Evolutionary conservation across 2,888 invertebrate genomes (phyloP).

Genomic region (Xanthia togata): DNA sequence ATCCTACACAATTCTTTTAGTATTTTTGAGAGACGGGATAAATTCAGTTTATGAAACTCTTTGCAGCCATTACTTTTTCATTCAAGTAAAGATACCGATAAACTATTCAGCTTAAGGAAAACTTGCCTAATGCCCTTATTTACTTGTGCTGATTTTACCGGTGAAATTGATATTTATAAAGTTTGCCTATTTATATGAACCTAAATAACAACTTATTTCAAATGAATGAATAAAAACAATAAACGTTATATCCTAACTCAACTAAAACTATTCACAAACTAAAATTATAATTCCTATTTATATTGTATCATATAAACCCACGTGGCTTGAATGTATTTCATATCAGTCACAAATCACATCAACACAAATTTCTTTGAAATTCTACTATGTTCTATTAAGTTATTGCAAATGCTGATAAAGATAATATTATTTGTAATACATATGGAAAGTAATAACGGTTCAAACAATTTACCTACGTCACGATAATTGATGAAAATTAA

Average conservation of each 20-base stretch:
- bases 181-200: not conserved
- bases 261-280: too few species aligned
- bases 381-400: not conserved
- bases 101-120: slow-evolving; percentile 15
- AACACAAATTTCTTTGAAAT: not conserved
- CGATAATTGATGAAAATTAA: not conserved
- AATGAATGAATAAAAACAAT: too few species aligned
- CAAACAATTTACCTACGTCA: not conserved
- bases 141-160: not conserved
- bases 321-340: not conserved
- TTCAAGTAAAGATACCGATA: slow-evolving; percentile 12
- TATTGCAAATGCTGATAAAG: not conserved
- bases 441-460: not conserved
- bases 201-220: too few species aligned
- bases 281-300: not conserved
- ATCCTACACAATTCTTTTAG: not conserved
- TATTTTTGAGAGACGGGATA: not conserved
- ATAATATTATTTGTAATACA: not conserved
- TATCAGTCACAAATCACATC: too few species aligned
- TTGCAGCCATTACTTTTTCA: slow-evolving; percentile 9
- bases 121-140: slow-evolving; percentile 2
- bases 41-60: not conserved
- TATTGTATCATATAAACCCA: not conserved
- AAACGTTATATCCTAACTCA: too few species aligned
- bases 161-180: not conserved